Percentiles rank a stretch among this genome's conserved stretches.
phyloP scores from a whole-genome alignment of 1,140 invertebrate genomes.

The Brachystomella parvula region DNA sequence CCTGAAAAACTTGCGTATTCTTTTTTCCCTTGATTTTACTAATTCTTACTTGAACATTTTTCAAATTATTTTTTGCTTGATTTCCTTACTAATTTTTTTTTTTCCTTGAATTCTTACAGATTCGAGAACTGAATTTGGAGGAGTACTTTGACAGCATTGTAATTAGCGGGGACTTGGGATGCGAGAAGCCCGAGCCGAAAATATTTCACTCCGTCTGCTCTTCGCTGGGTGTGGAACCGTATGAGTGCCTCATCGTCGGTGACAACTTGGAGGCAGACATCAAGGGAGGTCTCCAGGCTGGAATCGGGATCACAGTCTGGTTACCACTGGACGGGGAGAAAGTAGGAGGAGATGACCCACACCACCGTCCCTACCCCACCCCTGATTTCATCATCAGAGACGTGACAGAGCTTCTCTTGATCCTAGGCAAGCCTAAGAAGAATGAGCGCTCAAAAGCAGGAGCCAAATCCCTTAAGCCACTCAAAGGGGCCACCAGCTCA shows the following conservation, averaged over 20 bases:
- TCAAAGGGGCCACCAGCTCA: too few relatives aligned
- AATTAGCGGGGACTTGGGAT: conserved; percentile 57
- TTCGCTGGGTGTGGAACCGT: conserved; percentile 58
- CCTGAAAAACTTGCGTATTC: too few relatives aligned
- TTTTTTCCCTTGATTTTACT: too few relatives aligned
- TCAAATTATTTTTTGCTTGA: background rate
- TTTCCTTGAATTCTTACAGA: conserved; percentile 28
- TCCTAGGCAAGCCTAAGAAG: conserved; percentile 31
- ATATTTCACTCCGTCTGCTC: conserved; percentile 63
- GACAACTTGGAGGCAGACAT: conserved; percentile 80
- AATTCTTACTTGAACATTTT: background rate
- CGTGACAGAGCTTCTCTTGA: conserved; percentile 26
- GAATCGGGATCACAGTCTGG: conserved; percentile 68
- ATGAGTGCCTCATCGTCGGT: conserved; percentile 72
- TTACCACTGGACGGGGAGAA: conserved; percentile 47
- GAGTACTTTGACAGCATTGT: conserved; percentile 36
- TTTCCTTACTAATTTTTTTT: conserved; percentile 9
- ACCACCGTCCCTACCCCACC: conserved; percentile 17
- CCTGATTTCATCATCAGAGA: conserved; percentile 40
- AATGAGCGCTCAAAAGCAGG: conserved; percentile 6
- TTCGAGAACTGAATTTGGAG: conserved; percentile 36
- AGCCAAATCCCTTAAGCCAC: background rate
- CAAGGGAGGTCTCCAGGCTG: conserved; percentile 63
- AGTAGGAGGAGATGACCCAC: conserved; percentile 8
- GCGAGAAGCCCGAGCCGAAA: conserved; percentile 70